Percentiles rank a stretch among this genome's conserved stretches.
Evolutionary conservation across 2,888 invertebrate species (phyloP).

Genomic region (Eupithecia abbreviata): DNA sequence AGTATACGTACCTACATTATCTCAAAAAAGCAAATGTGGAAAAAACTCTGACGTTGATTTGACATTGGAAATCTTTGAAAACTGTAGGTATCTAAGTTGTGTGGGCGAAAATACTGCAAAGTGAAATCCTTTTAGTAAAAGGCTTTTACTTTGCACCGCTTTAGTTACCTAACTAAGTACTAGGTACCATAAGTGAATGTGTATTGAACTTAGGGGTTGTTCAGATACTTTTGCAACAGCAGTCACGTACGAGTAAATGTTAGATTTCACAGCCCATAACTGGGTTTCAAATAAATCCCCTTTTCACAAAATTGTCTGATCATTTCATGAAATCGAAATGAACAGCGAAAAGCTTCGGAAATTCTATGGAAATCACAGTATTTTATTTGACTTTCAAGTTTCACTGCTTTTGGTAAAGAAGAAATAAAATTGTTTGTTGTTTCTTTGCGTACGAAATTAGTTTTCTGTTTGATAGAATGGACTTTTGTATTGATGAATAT

Average conservation of each 20-base stretch:
- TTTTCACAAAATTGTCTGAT: conserved; percentile 36
- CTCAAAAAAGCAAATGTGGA: no score
- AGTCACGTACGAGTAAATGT: conserved; percentile 15
- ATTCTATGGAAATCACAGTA: conserved; percentile 25
- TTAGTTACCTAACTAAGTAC: neutral
- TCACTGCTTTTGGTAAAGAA: conserved; percentile 6
- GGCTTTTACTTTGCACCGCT: neutral
- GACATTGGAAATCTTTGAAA: neutral
- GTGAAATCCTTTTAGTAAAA: neutral
- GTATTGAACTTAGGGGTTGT: conserved; percentile 3
- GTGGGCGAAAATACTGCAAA: neutral
- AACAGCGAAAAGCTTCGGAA: conserved; percentile 28
- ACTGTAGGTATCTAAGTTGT: neutral
- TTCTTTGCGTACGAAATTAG: neutral
- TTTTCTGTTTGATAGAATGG: conserved; percentile 2
- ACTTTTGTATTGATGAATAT: neutral
- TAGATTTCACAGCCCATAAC: conserved; percentile 32
- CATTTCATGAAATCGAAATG: conserved; percentile 36
- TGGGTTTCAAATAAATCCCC: conserved; percentile 33
- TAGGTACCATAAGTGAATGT: neutral
- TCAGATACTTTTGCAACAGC: conserved; percentile 14
- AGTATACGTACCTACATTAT: no score
- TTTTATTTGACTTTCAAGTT: conserved; percentile 25
- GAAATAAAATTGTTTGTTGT: neutral
- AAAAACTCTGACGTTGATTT: no score